Conservation (phyloP, 2,797 vertebrate species). For the Pagetopsis macropterus region DNA sequence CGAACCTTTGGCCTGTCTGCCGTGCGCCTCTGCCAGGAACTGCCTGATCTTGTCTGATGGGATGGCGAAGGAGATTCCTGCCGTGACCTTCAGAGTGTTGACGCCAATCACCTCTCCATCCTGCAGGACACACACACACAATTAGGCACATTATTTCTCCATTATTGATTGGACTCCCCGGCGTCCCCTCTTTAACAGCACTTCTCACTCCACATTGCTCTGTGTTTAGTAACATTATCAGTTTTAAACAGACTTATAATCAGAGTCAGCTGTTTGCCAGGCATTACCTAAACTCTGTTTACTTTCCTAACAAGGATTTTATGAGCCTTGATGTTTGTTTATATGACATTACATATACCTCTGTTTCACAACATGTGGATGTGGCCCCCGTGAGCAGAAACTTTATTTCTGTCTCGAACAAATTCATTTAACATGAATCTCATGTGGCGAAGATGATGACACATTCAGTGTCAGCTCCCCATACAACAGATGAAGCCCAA, state of each 20-base stretch:
- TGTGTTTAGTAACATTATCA: background rate
- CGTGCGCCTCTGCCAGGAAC: conserved; percentile 95
- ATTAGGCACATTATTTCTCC: background rate
- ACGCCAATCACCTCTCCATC: conserved; percentile 98
- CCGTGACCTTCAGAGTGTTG: conserved; percentile 97
- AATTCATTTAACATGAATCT: too few species aligned
- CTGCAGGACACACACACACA: conserved; percentile 71
- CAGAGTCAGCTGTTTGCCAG: conserved; percentile 41
- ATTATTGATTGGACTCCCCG: background rate
- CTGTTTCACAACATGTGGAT: conserved; percentile 13
- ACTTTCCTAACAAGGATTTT: conserved; percentile 31
- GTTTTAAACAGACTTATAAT: conserved; percentile 30
- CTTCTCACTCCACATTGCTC: conserved; percentile 10
- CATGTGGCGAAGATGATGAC: too few species aligned
- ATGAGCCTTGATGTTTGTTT: conserved; percentile 12
- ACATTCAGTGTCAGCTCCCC: too few species aligned
- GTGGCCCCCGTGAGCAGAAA: background rate
- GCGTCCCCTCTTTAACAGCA: conserved; percentile 4
- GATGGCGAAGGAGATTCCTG: conserved; percentile 98
- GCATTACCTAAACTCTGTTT: conserved; percentile 29
- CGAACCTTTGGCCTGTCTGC: conserved; percentile 92
- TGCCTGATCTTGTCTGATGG: conserved; percentile 97
- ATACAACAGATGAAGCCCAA: too few species aligned
- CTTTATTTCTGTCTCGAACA: background rate
- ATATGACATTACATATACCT: conserved; percentile 20